phyloP scores from a whole-genome alignment of 2,797 vertebrate genomes.

The Allobates femoralis region DNA sequence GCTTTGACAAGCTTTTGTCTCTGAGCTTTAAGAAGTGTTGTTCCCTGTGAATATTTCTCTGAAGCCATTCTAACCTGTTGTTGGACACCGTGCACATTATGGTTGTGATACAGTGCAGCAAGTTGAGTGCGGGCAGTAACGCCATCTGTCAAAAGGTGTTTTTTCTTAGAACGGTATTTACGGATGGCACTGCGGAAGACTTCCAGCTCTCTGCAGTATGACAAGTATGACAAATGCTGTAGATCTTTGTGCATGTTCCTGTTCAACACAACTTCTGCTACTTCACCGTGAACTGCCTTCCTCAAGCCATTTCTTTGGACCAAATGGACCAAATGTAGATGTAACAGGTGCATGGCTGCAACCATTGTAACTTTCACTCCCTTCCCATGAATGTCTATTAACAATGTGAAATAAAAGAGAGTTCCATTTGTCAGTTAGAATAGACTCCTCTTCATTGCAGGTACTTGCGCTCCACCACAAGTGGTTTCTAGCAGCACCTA shows the following conservation, averaged over 20 bases:
- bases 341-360: constrained; percentile 3
- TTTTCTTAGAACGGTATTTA: not conserved
- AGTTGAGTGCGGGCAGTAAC: constrained; percentile 4
- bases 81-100: not conserved
- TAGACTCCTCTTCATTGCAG: not conserved
- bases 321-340: constrained; percentile 3
- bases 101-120: not conserved
- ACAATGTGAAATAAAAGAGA: constrained; percentile 1
- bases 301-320: constrained; percentile 27
- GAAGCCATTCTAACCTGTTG: not conserved
- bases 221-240: constrained; percentile 3
- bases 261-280: not conserved
- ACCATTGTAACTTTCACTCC: not conserved
- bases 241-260: constrained; percentile 1
- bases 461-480: constrained; percentile 25
- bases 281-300: constrained; percentile 7
- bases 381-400: constrained; percentile 16
- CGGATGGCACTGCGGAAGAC: constrained; percentile 8
- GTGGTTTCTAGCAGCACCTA: not conserved
- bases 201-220: not conserved
- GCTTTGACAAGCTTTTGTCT: not conserved
- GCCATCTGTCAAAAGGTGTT: constrained; percentile 1
- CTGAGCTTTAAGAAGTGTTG: not conserved
- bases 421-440: constrained; percentile 6
- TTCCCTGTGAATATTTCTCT: not conserved